phyloP scores from a whole-genome alignment of 2,797 vertebrate species.

The Phylloscopus collybita region DNA sequence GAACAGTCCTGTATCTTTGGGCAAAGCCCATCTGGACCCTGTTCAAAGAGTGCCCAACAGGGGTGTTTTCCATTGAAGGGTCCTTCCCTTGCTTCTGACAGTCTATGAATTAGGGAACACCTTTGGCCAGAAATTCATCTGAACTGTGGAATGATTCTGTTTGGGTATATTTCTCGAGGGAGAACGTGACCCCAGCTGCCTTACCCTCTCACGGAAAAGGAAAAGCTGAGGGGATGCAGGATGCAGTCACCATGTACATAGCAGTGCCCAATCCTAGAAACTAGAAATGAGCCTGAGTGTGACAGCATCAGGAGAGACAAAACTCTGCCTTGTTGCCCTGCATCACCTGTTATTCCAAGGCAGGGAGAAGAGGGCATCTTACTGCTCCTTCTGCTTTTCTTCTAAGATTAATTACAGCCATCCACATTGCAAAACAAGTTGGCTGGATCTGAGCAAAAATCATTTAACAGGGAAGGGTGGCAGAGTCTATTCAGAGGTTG shows the following conservation, averaged over 20 bases:
- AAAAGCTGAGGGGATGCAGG: not conserved
- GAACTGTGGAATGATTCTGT: not conserved
- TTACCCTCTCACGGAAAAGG: not conserved
- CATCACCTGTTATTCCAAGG: not conserved
- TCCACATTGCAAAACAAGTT: not conserved
- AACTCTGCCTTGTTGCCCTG: not conserved
- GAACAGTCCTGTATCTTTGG: not conserved
- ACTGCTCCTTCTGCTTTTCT: not conserved
- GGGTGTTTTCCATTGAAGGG: not conserved
- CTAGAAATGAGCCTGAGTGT: not conserved
- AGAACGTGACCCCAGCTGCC: not conserved
- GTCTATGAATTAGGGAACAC: not conserved
- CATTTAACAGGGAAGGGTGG: not conserved
- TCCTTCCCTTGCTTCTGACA: not conserved
- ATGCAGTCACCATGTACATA: not conserved
- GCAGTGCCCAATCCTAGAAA: not conserved
- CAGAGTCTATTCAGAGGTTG: not conserved
- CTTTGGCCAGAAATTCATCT: not conserved
- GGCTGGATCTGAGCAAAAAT: not conserved
- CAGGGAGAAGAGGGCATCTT: not conserved
- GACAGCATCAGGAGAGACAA: not conserved
- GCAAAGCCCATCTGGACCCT: not conserved
- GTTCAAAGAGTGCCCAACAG: fast-evolving
- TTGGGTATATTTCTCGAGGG: not conserved
- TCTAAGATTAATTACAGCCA: not conserved